Conservation (phyloP, 2,888 invertebrate genomes). For the Himalopsyche kuldschensis region DNA sequence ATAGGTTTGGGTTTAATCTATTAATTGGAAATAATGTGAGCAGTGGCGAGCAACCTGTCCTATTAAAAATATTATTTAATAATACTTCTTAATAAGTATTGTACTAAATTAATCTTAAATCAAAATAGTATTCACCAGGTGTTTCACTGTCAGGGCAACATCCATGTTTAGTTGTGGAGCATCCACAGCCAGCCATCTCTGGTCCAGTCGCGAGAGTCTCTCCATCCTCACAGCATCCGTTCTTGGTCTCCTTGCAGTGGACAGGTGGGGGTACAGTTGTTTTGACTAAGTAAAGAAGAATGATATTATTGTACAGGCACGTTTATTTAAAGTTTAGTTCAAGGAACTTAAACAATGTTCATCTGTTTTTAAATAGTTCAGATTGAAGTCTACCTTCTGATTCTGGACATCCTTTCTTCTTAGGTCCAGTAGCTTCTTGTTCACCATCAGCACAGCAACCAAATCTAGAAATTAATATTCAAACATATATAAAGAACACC, state of each 20-base stretch:
- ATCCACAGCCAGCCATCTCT: conserved; percentile 67
- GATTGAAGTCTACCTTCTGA: conserved; percentile 33
- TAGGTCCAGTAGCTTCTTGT: conserved; percentile 66
- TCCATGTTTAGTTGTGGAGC: conserved; percentile 64
- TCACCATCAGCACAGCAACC: conserved; percentile 75
- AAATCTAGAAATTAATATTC: conserved; percentile 45
- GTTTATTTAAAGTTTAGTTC: too few species aligned
- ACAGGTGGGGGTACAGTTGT: conserved; percentile 27
- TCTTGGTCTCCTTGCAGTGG: conserved; percentile 58
- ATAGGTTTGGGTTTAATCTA: too few species aligned
- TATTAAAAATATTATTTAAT: too few species aligned
- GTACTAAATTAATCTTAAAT: too few species aligned
- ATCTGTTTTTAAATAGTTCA: too few species aligned
- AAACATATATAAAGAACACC: background rate
- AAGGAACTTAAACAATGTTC: too few species aligned
- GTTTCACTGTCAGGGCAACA: conserved; percentile 74
- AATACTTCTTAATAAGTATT: too few species aligned
- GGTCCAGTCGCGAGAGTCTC: conserved; percentile 64
- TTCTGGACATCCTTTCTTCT: conserved; percentile 58
- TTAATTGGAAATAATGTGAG: too few species aligned
- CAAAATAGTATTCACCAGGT: conserved; percentile 53
- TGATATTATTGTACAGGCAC: too few species aligned
- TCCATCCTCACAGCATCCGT: conserved; percentile 79
- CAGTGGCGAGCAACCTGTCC: too few species aligned
- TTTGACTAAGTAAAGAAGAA: background rate